Base-by-base conservation (phyloP, 2,888 invertebrate species). In the Mellilla xanthometata region DNA sequence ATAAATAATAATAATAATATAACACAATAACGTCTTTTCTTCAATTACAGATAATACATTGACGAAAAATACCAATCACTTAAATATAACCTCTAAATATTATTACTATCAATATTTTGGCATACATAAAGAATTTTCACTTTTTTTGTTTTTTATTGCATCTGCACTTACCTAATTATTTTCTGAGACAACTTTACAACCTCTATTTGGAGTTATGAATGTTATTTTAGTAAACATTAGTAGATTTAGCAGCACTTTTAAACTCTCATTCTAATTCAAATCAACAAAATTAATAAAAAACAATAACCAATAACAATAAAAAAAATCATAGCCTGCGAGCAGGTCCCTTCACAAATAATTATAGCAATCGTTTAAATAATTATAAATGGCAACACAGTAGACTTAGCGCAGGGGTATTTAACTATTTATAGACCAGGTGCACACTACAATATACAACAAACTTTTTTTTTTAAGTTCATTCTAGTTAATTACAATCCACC, bases 331-430 rank as follows among this genome's bases (percentile, higher is more conserved):
- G 42, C 35, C 49, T 42, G 38, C 44, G 30, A 59, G 59, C 62
- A 70, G 71, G 65, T 65, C n/a, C n/a, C n/a, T n/a, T 67, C 62
- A 48, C 47, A 46, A 46, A 40, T 38, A 26, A 15, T 31, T 12
- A 33, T 53, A 52, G 54, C 57, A 53, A 40, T 56, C 60, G 65
- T 70, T 36, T 36, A n/a, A n/a, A 15, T 72, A 68, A 68, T 56
- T 65, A 60, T 29, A 39, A 58, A 68, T 70, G 66, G 67, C 66
- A 62, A 61, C 54, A 61, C 57, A 59, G 41, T 48, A 34, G 41
- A 52, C 56, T 51, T 54, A 52, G 53, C 52, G 39, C 32, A 54
- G 48, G 54, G 42, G 31, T 31, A 48, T 32, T 42, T 22, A 40
- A n/a, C 42, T 2, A 33, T 10, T 3, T n/a, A 11, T 7, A 34